These are phyloP conservation scores for Zosterops pallidus DNA, from an alignment of 2,113 vertebrate species.

Conservation along the genomic window DNA sequence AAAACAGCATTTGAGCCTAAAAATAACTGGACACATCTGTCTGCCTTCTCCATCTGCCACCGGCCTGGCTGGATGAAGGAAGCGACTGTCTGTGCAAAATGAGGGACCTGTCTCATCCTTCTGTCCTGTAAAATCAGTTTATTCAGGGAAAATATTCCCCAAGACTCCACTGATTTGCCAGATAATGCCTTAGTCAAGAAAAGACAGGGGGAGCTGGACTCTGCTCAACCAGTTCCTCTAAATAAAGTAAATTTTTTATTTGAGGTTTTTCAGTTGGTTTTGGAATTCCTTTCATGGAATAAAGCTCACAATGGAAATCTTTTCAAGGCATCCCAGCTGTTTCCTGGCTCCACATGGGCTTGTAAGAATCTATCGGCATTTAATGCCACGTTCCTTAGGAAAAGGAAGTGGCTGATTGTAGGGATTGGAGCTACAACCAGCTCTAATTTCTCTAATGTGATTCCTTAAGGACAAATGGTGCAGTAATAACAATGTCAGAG, in stretches of 20 bases:
- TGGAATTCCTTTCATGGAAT: background rate
- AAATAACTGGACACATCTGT: conserved; percentile 34
- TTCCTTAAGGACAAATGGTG: background rate
- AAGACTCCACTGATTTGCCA: background rate
- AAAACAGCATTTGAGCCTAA: background rate
- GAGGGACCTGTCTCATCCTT: background rate
- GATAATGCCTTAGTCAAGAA: background rate
- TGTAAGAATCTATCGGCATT: background rate
- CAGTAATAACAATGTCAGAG: background rate
- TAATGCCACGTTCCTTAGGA: background rate
- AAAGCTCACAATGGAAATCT: background rate
- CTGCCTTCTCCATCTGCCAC: background rate
- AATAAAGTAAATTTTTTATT: background rate
- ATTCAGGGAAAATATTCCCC: background rate
- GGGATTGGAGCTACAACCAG: background rate
- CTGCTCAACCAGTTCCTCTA: background rate
- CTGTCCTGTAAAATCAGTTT: background rate
- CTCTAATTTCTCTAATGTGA: background rate
- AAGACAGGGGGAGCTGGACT: background rate
- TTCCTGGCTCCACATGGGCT: background rate
- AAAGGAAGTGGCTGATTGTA: background rate
- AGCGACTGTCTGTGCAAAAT: background rate
- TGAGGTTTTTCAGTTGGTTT: background rate
- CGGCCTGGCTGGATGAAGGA: background rate
- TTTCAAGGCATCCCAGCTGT: background rate